Conservation (phyloP, 2,797 vertebrate species). For the Ciconia nigra region DNA sequence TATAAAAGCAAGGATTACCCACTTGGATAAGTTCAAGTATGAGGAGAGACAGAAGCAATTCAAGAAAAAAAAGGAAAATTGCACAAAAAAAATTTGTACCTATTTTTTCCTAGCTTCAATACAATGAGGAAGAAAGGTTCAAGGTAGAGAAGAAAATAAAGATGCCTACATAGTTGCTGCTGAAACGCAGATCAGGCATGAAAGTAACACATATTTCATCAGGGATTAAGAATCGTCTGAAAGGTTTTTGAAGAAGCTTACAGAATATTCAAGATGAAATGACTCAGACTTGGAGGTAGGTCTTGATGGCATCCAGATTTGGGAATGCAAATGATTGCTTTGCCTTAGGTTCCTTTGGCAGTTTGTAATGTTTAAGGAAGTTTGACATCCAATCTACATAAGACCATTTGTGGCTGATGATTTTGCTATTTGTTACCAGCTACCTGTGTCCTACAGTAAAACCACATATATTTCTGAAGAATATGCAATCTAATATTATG, state of each 20-base stretch:
- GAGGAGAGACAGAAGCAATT: not conserved
- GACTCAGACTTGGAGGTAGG: not conserved
- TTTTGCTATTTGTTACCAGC: not conserved
- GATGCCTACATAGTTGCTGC: not conserved
- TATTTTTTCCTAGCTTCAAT: not conserved
- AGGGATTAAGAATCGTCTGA: not conserved
- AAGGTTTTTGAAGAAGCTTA: not conserved
- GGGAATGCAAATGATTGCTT: not conserved
- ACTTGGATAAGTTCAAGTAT: not conserved
- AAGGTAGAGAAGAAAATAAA: not conserved
- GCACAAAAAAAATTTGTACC: rapidly evolving
- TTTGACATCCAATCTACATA: not conserved
- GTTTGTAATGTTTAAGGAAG: not conserved
- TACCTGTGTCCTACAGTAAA: not conserved
- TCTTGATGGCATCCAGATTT: not conserved
- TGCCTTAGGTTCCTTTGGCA: not conserved
- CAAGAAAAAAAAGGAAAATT: not conserved
- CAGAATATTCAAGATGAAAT: not conserved
- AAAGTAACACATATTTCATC: not conserved
- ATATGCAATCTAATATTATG: not conserved
- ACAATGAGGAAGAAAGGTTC: not conserved
- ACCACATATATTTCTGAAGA: not conserved
- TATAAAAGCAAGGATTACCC: not conserved
- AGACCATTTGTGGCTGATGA: not conserved
- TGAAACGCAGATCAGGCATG: not conserved